Conservation (phyloP, 2,888 invertebrate genomes). For the Andricus quercusramuli region DNA sequence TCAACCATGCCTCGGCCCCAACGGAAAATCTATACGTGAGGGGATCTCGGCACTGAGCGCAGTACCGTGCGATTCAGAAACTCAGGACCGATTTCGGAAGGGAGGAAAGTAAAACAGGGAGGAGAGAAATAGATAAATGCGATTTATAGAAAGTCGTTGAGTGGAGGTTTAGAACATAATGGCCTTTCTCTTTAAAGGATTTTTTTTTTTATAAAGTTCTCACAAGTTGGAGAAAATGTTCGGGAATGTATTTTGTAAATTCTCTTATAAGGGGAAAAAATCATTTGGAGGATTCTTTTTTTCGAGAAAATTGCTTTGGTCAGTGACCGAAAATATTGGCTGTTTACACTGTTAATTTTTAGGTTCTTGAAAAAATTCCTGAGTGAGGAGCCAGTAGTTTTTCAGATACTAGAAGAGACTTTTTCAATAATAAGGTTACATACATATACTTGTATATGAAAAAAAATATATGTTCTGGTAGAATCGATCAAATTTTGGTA, state of each 20-base stretch:
- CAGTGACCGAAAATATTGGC: background rate
- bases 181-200: constrained; percentile 50
- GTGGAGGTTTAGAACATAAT: background rate
- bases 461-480: no score
- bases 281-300: background rate
- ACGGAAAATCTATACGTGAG: constrained; percentile 71
- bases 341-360: no score
- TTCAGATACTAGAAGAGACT: no score
- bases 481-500: no score
- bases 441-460: no score
- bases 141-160: background rate
- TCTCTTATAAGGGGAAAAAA: background rate
- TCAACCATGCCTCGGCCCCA: constrained; percentile 64
- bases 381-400: no score
- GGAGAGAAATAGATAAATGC: background rate
- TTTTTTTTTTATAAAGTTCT: background rate
- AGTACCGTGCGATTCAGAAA: constrained; percentile 63
- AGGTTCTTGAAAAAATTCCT: no score
- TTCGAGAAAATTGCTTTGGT: background rate
- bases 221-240: background rate
- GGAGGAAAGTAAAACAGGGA: background rate
- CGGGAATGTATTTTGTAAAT: background rate
- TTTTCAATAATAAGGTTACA: no score
- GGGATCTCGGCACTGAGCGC: constrained; percentile 50
- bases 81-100: constrained; percentile 1